phyloP scores from a whole-genome alignment of 1,140 invertebrate genomes.

The Latrodectus geometricus region DNA sequence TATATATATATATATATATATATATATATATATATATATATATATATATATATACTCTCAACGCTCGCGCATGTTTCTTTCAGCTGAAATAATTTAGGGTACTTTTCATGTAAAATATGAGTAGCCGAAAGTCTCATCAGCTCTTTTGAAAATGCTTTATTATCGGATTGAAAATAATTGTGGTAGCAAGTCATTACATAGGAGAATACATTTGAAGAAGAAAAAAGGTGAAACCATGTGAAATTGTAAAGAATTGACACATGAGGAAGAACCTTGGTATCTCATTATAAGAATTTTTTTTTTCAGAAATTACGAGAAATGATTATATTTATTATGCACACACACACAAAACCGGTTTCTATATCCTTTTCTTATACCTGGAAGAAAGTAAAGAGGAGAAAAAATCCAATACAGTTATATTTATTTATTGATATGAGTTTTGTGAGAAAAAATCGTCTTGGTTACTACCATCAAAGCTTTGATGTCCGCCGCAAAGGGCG shows the following conservation, averaged over 20 bases:
- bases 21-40: no score
- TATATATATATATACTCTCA: no score
- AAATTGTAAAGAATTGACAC: not conserved
- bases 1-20: no score
- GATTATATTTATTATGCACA: constrained; percentile 20
- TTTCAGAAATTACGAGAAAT: constrained; percentile 18
- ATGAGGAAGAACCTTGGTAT: constrained; percentile 19
- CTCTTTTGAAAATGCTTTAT: no score
- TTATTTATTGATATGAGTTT: constrained; percentile 1
- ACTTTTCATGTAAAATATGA: no score
- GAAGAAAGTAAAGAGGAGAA: constrained; percentile 16
- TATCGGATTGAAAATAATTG: no score
- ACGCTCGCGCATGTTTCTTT: no score
- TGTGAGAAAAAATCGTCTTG: not conserved
- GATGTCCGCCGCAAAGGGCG: constrained; percentile 12
- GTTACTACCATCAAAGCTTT: not conserved
- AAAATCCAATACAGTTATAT: constrained; percentile 15
- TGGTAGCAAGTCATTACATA: no score
- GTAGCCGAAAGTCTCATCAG: no score
- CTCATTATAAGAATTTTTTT: constrained; percentile 3
- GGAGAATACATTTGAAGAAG: no score
- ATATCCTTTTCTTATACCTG: constrained; percentile 5
- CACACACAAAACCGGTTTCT: constrained; percentile 28
- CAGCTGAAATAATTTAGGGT: no score
- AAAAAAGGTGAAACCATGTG: no score